Evolutionary conservation across 2,797 vertebrate genomes (phyloP), one percentile per base, ranked within the genome.

Genomic region (Sebastes aleutianus): DNA sequence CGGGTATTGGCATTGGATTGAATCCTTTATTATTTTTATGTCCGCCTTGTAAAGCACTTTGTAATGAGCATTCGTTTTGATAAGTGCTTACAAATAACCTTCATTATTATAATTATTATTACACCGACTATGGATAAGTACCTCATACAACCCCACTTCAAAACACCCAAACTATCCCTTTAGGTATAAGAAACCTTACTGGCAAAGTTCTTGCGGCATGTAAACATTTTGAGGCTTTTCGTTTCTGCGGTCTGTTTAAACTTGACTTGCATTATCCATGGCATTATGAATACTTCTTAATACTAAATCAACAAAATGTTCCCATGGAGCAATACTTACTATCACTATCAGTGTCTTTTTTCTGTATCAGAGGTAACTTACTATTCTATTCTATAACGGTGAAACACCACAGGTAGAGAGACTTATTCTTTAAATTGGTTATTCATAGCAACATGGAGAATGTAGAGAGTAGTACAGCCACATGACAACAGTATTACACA

Each of bases 191-290:
- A 79, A 31, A 73, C 39, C 39, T 65, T 24, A 43, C 12, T 11
- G 8, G 57, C 59, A 2, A 12, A n/a, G 13, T 70, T 53, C 24
- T 50, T 36, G 58, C 1, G 1, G 3, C 22, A 72, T 54, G 68
- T 43, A 43, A 81, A 76, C 61, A 83, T 70, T 32, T 50, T 18
- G 12, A 31, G n/a, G 20, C 56, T 47, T 62, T 66, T 64, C 67
- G 71, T 62, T 63, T 65, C 50, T 58, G 6, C 2, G 1, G 10
- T 26, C n/a, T 50, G 20, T 22, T 54, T 50, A 36, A 74, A 75
- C 43, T 27, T 36, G 6, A 57, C 14, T 34, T 43, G 39, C 39
- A 43, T 43, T 43, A 43, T 66, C 6, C 3, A 65, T 18, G 3
- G 26, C 13, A 73, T 66, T 63, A 34, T 29, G 13, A 8, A 3